Evolutionary conservation across 2,888 invertebrate genomes (phyloP).

Genomic region (Rotaria sp.): DNA sequence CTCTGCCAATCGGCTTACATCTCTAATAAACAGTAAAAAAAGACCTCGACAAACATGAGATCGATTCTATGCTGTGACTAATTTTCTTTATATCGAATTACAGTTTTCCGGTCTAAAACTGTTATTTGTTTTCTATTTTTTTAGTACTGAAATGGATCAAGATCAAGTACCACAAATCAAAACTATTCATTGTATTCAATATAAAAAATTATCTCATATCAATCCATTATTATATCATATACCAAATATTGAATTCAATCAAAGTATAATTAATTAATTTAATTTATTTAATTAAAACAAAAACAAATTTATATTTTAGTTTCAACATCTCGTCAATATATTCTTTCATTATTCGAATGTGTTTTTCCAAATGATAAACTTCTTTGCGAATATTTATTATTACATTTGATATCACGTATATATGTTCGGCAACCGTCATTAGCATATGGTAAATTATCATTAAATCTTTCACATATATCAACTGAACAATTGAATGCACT

Average conservation of each 20-base stretch:
- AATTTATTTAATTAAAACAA: too few species aligned
- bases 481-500: not conserved
- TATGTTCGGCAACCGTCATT: not conserved
- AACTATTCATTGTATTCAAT: conserved; percentile 14
- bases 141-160: not conserved
- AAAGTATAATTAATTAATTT: not conserved
- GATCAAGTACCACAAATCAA: not conserved
- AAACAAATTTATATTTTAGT: not conserved
- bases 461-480: not conserved
- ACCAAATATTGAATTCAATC: not conserved
- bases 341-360: not conserved
- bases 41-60: too few species aligned
- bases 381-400: not conserved
- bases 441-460: conserved; percentile 8
- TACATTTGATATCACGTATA: not conserved
- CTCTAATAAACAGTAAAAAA: too few species aligned
- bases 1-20: too few species aligned
- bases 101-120: not conserved
- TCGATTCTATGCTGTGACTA: too few species aligned
- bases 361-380: conserved; percentile 8
- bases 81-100: too few species aligned
- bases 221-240: not conserved
- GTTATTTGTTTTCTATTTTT: not conserved
- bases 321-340: not conserved
- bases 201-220: not conserved